Evolutionary conservation across 2,113 vertebrate genomes (phyloP), one percentile per base, ranked within the genome.

Genomic region (Steatornis caripensis): DNA sequence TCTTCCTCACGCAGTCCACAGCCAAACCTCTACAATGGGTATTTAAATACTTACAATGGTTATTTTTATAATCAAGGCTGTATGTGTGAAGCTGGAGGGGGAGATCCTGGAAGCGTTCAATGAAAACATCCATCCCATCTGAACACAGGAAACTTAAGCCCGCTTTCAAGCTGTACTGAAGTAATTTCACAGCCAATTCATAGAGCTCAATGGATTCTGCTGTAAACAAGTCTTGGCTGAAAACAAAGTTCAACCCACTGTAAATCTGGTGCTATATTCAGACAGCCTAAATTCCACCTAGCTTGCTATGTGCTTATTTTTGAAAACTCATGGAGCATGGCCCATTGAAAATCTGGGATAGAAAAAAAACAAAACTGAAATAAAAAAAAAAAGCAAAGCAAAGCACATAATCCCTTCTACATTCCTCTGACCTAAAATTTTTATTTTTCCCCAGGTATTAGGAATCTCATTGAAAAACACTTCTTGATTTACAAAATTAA

Each of bases 351-450:
- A 49, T 3, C 10, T 45, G 13, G 2, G 13, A 45, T 6, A 2
- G 2, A 36, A 45, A 48, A 30, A 37, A 77, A 53, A 55, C 13
- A 10, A 15, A 53, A 23, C n/a, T n/a, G n/a, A n/a, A n/a, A n/a
- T n/a, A n/a, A 24, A 32, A 51, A 0, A 0, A 20, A 34, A 54
- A n/a, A 18, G 3, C 5, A 23, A n/a, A n/a, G n/a, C n/a, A n/a
- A n/a, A n/a, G 36, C 9, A 32, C 20, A 53, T 43, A 55, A 62
- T 17, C 15, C 37, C 30, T 64, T 49, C 13, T 49, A 86, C 53
- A 80, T 81, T 39, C 22, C 15, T 80, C 57, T 80, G 15, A 66
- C 22, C 36, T 85, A 66, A 74, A 72, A 87, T 70, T 80, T 32
- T 37, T 75, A 74, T 80, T 32, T 37, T 75, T 11, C 10, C 7